Conservation (phyloP, 2,888 invertebrate genomes). For the Drosophila yooni region DNA sequence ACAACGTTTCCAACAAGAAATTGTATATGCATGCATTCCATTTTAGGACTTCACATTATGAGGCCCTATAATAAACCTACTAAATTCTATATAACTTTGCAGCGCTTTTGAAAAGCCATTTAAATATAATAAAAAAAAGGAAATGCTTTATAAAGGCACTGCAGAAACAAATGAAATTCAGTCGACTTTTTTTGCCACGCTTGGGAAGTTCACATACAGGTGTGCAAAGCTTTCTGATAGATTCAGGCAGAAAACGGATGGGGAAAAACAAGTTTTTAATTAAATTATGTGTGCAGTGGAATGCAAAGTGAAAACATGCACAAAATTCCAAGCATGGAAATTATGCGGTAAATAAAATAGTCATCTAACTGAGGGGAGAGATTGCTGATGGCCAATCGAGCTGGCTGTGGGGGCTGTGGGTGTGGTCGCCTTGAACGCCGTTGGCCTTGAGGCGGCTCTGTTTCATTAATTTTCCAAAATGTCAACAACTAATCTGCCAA, state of each 20-base stretch:
- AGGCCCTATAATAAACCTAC: conserved; percentile 69
- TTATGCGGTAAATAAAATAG: conserved; percentile 70
- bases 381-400: neutral
- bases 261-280: conserved; percentile 62
- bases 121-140: conserved; percentile 35
- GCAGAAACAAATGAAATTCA: conserved; percentile 62
- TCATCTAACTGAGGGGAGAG: conserved; percentile 21
- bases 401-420: conserved; percentile 13
- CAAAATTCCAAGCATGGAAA: conserved; percentile 53
- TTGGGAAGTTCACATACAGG: conserved; percentile 47
- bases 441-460: conserved; percentile 66
- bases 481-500: conserved; percentile 83
- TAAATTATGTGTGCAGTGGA: conserved; percentile 78
- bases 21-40: conserved; percentile 40
- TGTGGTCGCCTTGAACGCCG: conserved; percentile 27
- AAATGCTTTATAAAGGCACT: conserved; percentile 52
- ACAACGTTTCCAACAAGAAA: conserved; percentile 11
- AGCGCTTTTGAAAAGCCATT: conserved; percentile 54
- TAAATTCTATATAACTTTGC: conserved; percentile 74
- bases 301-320: conserved; percentile 59
- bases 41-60: conserved; percentile 48
- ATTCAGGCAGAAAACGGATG: conserved; percentile 30
- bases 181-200: conserved; percentile 51
- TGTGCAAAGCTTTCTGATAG: conserved; percentile 61
- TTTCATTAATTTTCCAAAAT: conserved; percentile 83